Evolutionary conservation across 2,888 invertebrate species (phyloP).

Genomic region (Patella caerulea): DNA sequence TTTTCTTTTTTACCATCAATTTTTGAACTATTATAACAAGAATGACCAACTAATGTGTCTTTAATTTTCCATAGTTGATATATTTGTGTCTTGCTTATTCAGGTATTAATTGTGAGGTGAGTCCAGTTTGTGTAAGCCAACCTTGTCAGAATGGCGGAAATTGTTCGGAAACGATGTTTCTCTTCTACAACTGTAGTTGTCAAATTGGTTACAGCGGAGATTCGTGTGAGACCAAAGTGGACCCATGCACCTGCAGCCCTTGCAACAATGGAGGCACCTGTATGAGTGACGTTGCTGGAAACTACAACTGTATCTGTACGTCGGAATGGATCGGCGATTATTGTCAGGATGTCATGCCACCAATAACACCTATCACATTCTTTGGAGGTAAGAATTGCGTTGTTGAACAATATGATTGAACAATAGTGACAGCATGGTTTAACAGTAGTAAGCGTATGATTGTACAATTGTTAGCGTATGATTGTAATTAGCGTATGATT

Average conservation of each 20-base stretch:
- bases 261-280: conserved; percentile 26
- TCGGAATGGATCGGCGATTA: background rate
- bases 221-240: conserved; percentile 14
- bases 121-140: background rate
- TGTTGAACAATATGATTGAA: too few relatives aligned
- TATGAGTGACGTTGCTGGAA: background rate
- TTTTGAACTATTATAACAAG: too few relatives aligned
- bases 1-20: too few relatives aligned
- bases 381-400: background rate
- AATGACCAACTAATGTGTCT: too few relatives aligned
- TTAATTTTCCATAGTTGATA: too few relatives aligned
- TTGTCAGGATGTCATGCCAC: background rate
- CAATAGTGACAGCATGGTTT: too few relatives aligned
- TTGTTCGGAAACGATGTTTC: background rate
- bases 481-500: too few relatives aligned
- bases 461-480: too few relatives aligned
- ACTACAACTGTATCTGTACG: background rate
- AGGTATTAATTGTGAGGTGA: background rate
- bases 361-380: background rate
- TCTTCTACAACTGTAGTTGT: conserved; percentile 20
- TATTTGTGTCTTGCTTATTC: background rate
- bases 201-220: conserved; percentile 19
- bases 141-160: background rate
- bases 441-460: too few relatives aligned
- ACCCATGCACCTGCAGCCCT: conserved; percentile 26